Evolutionary conservation across 2,888 invertebrate genomes (phyloP).

Genomic region (Maniola hyperantus): DNA sequence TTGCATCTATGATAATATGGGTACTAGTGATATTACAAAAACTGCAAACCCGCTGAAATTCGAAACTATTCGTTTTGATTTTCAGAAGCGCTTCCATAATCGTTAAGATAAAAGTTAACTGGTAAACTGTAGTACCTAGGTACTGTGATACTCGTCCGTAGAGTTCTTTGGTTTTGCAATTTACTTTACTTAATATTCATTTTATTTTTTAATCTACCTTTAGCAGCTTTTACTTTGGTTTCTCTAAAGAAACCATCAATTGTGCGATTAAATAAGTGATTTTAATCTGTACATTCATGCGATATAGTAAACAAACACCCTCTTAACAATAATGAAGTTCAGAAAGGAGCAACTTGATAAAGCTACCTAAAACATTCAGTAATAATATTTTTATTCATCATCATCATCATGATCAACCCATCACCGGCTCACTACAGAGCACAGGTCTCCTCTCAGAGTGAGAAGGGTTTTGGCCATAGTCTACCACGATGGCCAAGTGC

Average conservation of each 20-base stretch:
- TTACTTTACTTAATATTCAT: neutral
- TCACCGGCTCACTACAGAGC: too few relatives aligned
- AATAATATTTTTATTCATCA: too few relatives aligned
- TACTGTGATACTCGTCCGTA: neutral
- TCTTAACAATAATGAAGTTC: too few relatives aligned
- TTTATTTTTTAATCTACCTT: constrained; percentile 4
- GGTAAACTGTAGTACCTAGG: neutral
- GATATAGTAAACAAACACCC: neutral
- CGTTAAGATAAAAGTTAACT: constrained; percentile 11
- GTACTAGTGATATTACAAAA: neutral
- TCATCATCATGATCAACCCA: too few relatives aligned
- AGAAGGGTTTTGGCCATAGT: too few relatives aligned
- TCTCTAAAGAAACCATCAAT: neutral
- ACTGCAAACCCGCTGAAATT: neutral
- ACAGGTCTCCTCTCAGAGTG: too few relatives aligned
- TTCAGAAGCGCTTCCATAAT: constrained; percentile 8
- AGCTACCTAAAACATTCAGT: too few relatives aligned
- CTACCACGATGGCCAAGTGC: too few relatives aligned
- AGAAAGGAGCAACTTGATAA: too few relatives aligned
- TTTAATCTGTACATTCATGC: neutral
- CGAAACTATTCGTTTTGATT: constrained; percentile 14
- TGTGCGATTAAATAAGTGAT: constrained; percentile 5
- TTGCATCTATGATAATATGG: too few relatives aligned
- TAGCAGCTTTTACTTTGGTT: neutral
- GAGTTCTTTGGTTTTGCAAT: constrained; percentile 13